Evolutionary conservation across 2,888 invertebrate genomes (phyloP), one percentile per base, ranked within the genome.

Genomic region (Spodoptera littoralis): DNA sequence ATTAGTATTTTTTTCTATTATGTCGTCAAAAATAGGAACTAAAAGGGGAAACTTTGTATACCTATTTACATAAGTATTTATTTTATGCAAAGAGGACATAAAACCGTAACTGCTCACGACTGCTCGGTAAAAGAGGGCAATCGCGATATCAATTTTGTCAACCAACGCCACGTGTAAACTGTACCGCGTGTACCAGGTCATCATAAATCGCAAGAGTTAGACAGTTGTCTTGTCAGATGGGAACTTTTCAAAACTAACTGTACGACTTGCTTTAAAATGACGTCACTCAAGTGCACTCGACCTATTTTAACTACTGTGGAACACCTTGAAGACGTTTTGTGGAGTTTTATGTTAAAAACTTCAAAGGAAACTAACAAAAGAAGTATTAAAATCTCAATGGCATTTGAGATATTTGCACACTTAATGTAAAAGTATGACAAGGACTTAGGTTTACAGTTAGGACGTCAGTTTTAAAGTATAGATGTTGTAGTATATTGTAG

Each of bases 311-410:
- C 22, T 4, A 51, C 27, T 56, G 13, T 18, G n/a, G 22, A 53
- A 18, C 46, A 72, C 72, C 75, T 72, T 74, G 60, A 68, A 65
- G 50, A 43, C 2, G 53, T 57, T 56, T 61, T 41, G 36, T 60
- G 65, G 65, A 70, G 43, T 72, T 74, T 74, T 72, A 72, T 65
- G 49, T 42, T 11, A 22, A 13, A 9, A 45, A 65, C 59, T 51
- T 70, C 52, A 61, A 67, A 61, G 69, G 46, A 58, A 73, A 70
- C 56, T 60, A 55, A 65, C 72, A 74, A 72, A 72, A 74, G 75
- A 70, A n/a, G 56, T 75, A 65, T 74, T 70, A 72, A 65, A 18
- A 54, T 74, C 47, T 74, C 75, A 65, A 65, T 74, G 55, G 41
- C 60, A 52, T 74, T 69, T 47, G 36, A 65, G 60, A 65, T 70